A percentile compares a stretch with the other conserved stretches of the same genome.
phyloP scores from a whole-genome alignment of 2,113 vertebrate species.

The Clarias batrachus region DNA sequence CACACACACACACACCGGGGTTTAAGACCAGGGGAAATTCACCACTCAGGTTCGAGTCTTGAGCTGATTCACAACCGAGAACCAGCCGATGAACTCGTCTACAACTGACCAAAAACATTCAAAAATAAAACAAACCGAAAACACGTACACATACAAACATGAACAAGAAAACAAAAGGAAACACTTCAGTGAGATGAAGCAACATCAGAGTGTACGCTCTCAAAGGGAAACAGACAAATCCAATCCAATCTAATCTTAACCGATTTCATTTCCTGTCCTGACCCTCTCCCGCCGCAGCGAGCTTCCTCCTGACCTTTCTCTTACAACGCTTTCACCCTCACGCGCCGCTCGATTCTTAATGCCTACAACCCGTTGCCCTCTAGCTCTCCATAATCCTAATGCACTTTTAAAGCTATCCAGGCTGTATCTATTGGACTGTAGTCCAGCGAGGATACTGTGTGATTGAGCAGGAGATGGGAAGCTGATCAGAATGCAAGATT shows the following conservation, averaged over 20 bases:
- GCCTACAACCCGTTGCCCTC: conserved; percentile 15
- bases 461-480: conserved; percentile 24
- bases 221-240: background rate
- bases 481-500: conserved; percentile 40
- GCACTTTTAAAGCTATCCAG: conserved; percentile 43
- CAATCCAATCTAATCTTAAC: conserved; percentile 13
- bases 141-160: background rate
- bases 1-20: background rate
- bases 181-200: background rate
- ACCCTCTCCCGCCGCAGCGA: background rate
- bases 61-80: background rate
- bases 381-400: conserved; percentile 45
- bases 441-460: conserved; percentile 2
- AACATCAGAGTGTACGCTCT: background rate
- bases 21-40: background rate
- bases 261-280: conserved; percentile 25
- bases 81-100: background rate
- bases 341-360: conserved; percentile 26
- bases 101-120: background rate
- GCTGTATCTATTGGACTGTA: conserved; percentile 17
- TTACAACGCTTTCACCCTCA: conserved; percentile 2
- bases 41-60: background rate
- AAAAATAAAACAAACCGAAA: background rate
- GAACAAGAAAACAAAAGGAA: background rate
- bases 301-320: conserved; percentile 21